These are phyloP conservation scores for Microctenopoma stevenorrisi DNA, from an alignment of 2,797 vertebrate genomes.

Conservation along the genomic window DNA sequence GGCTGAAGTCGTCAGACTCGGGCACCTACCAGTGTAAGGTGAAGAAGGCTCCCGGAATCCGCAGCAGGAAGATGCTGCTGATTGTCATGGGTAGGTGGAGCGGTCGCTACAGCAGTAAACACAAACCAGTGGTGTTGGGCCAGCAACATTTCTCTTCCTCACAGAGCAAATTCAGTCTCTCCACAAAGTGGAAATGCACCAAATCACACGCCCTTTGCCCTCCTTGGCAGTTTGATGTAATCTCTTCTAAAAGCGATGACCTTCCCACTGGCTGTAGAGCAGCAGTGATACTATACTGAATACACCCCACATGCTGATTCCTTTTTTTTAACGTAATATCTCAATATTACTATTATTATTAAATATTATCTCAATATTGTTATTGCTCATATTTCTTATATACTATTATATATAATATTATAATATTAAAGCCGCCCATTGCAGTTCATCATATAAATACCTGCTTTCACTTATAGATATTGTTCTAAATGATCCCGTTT, in stretches of 20 bases:
- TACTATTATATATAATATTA: too few relatives aligned
- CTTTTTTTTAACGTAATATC: too few relatives aligned
- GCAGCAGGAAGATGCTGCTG: conserved; percentile 88
- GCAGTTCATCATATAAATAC: not conserved
- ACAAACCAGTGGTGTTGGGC: conserved; percentile 3
- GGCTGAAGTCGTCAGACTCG: conserved; percentile 87
- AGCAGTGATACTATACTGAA: conserved; percentile 36
- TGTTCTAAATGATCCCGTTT: not conserved
- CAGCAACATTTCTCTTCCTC: conserved; percentile 1
- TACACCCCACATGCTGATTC: conserved; percentile 25
- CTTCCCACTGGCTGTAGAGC: conserved; percentile 64
- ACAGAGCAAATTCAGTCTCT: conserved; percentile 38
- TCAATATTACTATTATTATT: too few relatives aligned
- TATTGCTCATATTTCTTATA: too few relatives aligned
- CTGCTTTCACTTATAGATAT: not conserved
- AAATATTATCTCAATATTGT: too few relatives aligned
- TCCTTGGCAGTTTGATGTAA: conserved; percentile 64
- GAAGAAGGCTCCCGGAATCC: conserved; percentile 92
- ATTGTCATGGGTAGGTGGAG: conserved; percentile 91
- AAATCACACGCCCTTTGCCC: conserved; percentile 54
- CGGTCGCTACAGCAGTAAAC: not conserved
- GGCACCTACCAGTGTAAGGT: conserved; percentile 96
- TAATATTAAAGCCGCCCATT: not conserved
- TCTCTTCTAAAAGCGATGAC: conserved; percentile 64
- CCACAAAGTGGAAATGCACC: conserved; percentile 39